Evolutionary conservation across 2,888 invertebrate species (phyloP).

Genomic region (Tuta absoluta): DNA sequence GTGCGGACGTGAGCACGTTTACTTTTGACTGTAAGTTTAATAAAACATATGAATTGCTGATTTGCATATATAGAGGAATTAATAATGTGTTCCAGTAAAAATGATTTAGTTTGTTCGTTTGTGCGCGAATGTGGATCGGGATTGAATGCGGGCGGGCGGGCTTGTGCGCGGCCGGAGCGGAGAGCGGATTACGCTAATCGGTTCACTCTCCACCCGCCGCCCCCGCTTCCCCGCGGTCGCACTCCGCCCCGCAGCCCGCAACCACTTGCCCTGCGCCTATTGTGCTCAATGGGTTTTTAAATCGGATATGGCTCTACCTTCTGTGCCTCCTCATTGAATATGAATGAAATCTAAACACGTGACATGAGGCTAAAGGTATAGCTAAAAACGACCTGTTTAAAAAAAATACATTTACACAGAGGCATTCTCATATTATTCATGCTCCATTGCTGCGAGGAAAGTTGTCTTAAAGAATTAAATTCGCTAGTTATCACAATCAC

Average conservation of each 20-base stretch:
- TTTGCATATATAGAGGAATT: conserved; percentile 27
- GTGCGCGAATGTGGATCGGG: conserved; percentile 25
- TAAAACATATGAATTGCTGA: conserved; percentile 28
- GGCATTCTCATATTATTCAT: too few species aligned
- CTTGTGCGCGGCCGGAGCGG: conserved; percentile 23
- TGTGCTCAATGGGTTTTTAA: conserved; percentile 27
- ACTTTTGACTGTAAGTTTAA: conserved; percentile 23
- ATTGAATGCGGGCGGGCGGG: conserved; percentile 32
- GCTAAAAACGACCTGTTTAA: too few species aligned
- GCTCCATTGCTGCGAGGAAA: too few species aligned
- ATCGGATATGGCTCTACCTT: conserved; percentile 2
- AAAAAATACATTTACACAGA: too few species aligned
- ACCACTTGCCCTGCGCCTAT: conserved; percentile 12
- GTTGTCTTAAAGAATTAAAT: too few species aligned
- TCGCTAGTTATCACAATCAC: too few species aligned
- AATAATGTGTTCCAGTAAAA: conserved; percentile 30
- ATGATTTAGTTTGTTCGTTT: conserved; percentile 29
- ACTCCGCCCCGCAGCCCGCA: conserved; percentile 1
- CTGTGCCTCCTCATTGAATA: conserved; percentile 11
- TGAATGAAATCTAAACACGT: conserved; percentile 3
- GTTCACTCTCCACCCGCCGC: conserved; percentile 21
- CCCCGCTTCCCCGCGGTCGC: conserved; percentile 17
- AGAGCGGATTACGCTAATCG: conserved; percentile 36
- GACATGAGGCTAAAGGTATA: neutral
- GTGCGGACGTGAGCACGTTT: neutral